phyloP scores from a whole-genome alignment of 2,888 invertebrate species.

The Andrena flavipes region DNA sequence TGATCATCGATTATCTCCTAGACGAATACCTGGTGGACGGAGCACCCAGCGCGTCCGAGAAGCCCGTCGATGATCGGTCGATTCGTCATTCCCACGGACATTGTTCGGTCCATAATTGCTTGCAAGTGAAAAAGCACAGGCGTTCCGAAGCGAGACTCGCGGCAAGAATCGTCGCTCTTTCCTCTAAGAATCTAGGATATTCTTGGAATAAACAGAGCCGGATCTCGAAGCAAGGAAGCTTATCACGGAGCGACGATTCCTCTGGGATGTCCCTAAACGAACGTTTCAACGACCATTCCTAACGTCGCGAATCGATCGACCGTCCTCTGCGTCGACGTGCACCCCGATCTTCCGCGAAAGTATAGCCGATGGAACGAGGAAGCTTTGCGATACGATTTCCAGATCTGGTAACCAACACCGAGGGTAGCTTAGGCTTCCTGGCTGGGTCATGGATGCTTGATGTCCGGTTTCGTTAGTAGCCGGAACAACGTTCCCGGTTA shows the following conservation, averaged over 20 bases:
- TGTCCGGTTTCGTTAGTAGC: conserved; percentile 11
- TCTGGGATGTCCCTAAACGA: not conserved
- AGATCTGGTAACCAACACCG: not conserved
- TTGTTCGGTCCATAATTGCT: conserved; percentile 66
- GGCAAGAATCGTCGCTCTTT: conserved; percentile 9
- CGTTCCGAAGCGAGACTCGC: conserved; percentile 26
- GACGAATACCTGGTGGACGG: not conserved
- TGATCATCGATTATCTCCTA: not conserved
- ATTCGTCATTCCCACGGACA: not conserved
- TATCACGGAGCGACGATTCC: not conserved
- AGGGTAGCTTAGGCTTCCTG: conserved; percentile 6
- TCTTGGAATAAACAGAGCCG: not conserved
- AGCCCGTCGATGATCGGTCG: conserved; percentile 2
- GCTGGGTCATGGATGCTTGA: conserved; percentile 7
- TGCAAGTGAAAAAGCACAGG: conserved; percentile 68
- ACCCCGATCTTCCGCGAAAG: not conserved
- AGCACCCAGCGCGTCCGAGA: not conserved
- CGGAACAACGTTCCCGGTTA: conserved; percentile 35
- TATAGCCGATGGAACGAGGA: not conserved
- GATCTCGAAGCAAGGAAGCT: no score
- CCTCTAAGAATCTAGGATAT: not conserved
- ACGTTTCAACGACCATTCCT: not conserved
- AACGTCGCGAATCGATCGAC: not conserved
- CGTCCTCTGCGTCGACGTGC: not conserved
- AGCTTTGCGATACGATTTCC: not conserved